phyloP scores from a whole-genome alignment of 2,797 vertebrate genomes.

The Adrianichthys oophorus region DNA sequence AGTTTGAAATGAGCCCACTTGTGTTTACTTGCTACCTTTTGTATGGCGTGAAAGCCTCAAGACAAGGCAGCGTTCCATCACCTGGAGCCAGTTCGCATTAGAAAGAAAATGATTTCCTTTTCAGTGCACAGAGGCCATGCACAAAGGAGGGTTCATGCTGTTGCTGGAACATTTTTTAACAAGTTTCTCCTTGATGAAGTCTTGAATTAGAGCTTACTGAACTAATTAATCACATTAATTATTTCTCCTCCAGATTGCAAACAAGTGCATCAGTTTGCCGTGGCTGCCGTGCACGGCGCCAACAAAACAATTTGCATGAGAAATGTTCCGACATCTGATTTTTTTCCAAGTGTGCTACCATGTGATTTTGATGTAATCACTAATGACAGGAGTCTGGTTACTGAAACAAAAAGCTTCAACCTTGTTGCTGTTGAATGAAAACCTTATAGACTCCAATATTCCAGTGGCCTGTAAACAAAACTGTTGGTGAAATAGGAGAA shows the following conservation, averaged over 20 bases:
- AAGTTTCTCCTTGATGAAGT: constrained; percentile 28
- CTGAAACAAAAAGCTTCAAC: not conserved
- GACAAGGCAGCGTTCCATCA: constrained; percentile 20
- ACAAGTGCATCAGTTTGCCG: constrained; percentile 62
- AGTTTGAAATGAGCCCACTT: constrained; percentile 4
- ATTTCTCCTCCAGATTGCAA: constrained; percentile 51
- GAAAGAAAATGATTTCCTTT: constrained; percentile 28
- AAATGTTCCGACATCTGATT: constrained; percentile 22
- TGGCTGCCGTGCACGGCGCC: constrained; percentile 42
- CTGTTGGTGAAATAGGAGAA: not conserved
- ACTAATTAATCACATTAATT: constrained; percentile 56
- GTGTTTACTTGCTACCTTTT: not conserved
- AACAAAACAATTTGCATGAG: constrained; percentile 51
- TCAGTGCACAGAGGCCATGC: not conserved
- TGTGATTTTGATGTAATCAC: constrained; percentile 14
- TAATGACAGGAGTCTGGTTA: constrained; percentile 1
- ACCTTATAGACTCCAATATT: constrained; percentile 8
- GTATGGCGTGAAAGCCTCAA: constrained; percentile 30
- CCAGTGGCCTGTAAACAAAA: not conserved
- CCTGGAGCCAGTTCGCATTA: constrained; percentile 29
- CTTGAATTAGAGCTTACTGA: constrained; percentile 32
- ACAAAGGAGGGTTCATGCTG: constrained; percentile 16
- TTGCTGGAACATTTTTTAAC: constrained; percentile 15
- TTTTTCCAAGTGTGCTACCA: constrained; percentile 1
- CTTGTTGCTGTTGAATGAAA: constrained; percentile 2